Conservation (phyloP, 2,888 invertebrate genomes). For the Amphipyra tragopoginis region DNA sequence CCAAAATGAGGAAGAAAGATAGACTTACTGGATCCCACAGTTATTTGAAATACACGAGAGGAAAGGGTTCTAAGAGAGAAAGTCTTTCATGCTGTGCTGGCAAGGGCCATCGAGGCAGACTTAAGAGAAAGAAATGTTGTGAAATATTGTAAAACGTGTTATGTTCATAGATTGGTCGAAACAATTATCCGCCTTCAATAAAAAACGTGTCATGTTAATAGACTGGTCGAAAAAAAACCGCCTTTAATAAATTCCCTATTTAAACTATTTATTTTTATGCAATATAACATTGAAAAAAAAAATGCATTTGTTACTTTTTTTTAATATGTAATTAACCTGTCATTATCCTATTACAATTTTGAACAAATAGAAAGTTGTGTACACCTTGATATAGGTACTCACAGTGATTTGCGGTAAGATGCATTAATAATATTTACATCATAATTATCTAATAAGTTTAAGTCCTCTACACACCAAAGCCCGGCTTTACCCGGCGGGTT, state of each 20-base stretch:
- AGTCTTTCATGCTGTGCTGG: conserved; percentile 76
- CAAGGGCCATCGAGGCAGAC: conserved; percentile 79
- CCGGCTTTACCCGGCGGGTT: too few species aligned
- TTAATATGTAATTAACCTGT: not conserved
- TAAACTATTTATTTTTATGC: conserved; percentile 1
- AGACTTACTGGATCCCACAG: conserved; percentile 69
- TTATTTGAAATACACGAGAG: conserved; percentile 69
- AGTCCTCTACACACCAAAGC: too few species aligned
- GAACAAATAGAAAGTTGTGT: not conserved
- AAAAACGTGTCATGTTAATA: conserved; percentile 28
- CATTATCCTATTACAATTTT: not conserved
- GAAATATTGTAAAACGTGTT: conserved; percentile 60
- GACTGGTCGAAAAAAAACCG: conserved; percentile 1
- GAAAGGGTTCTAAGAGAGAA: conserved; percentile 64
- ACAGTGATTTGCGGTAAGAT: conserved; percentile 38
- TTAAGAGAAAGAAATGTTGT: conserved; percentile 62
- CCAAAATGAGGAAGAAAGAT: conserved; percentile 72
- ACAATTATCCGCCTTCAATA: not conserved
- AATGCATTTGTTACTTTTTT: conserved; percentile 3
- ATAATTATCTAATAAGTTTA: not conserved
- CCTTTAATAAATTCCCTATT: conserved; percentile 1
- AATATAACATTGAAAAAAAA: conserved; percentile 17
- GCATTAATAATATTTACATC: not conserved
- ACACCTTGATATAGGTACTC: not conserved
- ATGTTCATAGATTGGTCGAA: conserved; percentile 13